Conservation (phyloP, 2,113 vertebrate species). For the Ondatra zibethicus region DNA sequence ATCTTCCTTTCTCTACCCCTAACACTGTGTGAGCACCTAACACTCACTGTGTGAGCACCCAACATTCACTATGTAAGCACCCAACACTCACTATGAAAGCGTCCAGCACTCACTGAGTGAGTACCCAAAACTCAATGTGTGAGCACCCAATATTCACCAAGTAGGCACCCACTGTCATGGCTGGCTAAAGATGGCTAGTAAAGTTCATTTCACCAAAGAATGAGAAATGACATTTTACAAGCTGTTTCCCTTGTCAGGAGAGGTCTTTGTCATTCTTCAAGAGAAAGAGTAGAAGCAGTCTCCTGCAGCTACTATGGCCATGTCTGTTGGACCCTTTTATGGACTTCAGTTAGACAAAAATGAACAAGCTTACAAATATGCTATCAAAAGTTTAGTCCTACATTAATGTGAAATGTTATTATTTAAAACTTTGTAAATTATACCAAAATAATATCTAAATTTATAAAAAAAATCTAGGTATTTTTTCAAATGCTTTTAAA, state of each 20-base stretch:
- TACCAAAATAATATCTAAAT: neutral
- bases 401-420: neutral
- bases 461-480: neutral
- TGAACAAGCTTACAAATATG: neutral
- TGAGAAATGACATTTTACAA: neutral
- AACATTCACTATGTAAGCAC: too few relatives aligned
- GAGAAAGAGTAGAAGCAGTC: neutral
- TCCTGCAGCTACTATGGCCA: neutral
- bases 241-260: neutral
- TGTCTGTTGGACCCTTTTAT: neutral
- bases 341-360: neutral
- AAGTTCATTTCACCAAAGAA: neutral
- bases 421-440: neutral
- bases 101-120: too few relatives aligned
- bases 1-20: neutral
- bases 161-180: neutral
- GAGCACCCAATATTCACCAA: neutral
- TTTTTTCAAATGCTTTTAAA: constrained; percentile 18
- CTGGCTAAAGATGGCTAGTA: neutral
- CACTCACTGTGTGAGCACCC: neutral
- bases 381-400: neutral
- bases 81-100: too few relatives aligned
- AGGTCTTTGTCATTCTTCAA: neutral
- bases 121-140: neutral
- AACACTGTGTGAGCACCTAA: too few relatives aligned